phyloP scores from a whole-genome alignment of 2,797 vertebrate genomes.

The Tragopan temminckii region DNA sequence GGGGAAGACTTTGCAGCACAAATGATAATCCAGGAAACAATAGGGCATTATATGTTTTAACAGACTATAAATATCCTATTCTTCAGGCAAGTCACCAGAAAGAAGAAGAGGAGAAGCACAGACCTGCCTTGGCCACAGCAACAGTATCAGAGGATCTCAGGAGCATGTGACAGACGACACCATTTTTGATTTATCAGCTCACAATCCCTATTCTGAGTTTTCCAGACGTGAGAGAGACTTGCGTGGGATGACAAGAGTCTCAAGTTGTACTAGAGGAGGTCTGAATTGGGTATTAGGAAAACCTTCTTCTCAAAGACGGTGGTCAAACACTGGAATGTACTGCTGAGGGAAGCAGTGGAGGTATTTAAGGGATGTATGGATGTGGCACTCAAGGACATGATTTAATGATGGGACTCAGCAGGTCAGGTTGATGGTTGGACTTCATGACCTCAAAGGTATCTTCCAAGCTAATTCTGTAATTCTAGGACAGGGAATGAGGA shows the following conservation, averaged over 20 bases:
- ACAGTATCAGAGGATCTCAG: background rate
- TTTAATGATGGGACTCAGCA: background rate
- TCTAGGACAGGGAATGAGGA: background rate
- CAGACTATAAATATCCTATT: background rate
- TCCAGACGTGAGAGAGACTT: background rate
- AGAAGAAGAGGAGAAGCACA: background rate
- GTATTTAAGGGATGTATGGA: background rate
- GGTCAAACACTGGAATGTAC: background rate
- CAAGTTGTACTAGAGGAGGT: background rate
- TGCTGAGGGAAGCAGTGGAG: background rate
- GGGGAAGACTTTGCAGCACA: background rate
- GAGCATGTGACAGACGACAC: rapidly evolving
- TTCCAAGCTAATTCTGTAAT: background rate
- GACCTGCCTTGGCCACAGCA: background rate
- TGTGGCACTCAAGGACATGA: background rate
- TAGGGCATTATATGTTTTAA: rapidly evolving
- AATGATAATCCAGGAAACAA: background rate
- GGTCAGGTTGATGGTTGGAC: background rate
- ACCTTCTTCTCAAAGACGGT: background rate
- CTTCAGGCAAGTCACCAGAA: background rate
- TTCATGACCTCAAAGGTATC: background rate
- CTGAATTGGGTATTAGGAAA: background rate
- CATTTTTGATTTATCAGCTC: background rate
- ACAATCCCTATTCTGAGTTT: background rate
- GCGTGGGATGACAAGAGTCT: background rate